phyloP scores from a whole-genome alignment of 35 echinoderm and acorn worm genomes.

The Eucidaris tribuloides region DNA sequence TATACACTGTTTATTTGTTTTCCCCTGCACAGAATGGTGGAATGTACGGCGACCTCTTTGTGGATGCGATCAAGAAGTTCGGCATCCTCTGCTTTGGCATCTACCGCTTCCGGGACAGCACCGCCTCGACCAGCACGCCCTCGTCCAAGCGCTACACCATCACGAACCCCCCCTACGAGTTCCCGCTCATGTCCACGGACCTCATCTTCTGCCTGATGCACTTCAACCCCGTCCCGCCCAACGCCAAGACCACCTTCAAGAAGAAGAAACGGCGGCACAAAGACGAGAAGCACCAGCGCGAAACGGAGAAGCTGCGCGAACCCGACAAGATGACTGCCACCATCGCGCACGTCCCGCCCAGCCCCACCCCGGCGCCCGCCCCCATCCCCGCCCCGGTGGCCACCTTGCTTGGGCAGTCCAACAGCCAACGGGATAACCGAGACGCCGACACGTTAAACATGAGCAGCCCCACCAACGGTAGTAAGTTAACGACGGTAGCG shows the following conservation, averaged over 20 bases:
- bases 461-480: not conserved
- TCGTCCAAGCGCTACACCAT: conserved; percentile 90
- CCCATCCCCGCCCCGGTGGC: not conserved
- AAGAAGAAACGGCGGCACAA: conserved; percentile 73
- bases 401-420: no score
- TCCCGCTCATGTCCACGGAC: conserved; percentile 87
- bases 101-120: conserved; percentile 83
- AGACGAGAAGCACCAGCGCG: not conserved
- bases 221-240: conserved; percentile 73
- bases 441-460: not conserved
- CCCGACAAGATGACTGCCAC: not conserved
- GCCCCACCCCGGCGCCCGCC: not conserved
- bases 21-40: conserved; percentile 93
- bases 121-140: conserved; percentile 31
- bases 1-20: no score
- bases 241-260: conserved; percentile 12
- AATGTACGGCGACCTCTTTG: conserved; percentile 93
- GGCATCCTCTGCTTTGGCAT: conserved; percentile 91
- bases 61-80: conserved; percentile 85
- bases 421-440: conserved; percentile 15
- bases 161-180: conserved; percentile 96
- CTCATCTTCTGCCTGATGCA: conserved; percentile 88
- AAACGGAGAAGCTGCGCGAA: not conserved
- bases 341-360: not conserved
- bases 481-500: conserved; percentile 1